Evolutionary conservation across 2,797 vertebrate species (phyloP).

Genomic region (Microtus obscurus): DNA sequence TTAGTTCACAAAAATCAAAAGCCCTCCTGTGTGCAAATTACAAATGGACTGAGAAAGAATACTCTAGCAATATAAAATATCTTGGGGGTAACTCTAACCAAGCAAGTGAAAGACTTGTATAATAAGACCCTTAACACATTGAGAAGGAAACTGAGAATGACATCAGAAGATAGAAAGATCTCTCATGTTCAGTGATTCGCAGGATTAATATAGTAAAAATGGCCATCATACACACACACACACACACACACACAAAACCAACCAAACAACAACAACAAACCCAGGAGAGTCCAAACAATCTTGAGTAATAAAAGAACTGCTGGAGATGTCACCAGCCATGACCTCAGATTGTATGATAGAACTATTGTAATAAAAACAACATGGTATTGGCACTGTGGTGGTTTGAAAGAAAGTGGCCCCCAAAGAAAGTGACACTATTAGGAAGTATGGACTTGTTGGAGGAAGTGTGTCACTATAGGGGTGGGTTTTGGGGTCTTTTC

Average conservation of each 20-base stretch:
- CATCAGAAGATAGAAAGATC: background rate
- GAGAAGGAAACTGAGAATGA: background rate
- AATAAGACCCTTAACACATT: background rate
- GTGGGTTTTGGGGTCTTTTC: background rate
- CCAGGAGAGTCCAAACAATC: background rate
- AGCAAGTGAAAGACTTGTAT: background rate
- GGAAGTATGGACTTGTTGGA: background rate
- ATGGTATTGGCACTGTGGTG: background rate
- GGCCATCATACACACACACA: too few relatives aligned
- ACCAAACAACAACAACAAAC: background rate
- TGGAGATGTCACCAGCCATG: background rate
- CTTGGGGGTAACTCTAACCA: background rate
- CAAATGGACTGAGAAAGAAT: background rate
- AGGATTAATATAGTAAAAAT: background rate
- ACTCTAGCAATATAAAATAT: background rate
- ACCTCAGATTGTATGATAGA: background rate
- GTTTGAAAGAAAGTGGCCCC: background rate
- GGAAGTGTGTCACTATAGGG: background rate
- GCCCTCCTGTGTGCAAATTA: background rate
- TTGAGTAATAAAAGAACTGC: background rate
- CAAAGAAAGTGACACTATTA: background rate
- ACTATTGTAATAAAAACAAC: background rate
- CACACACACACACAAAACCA: background rate
- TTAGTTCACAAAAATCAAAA: background rate
- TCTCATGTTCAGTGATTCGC: background rate